A percentile compares a stretch with the other conserved stretches of the same genome.
Evolutionary conservation across 35 echinoderm and acorn worm genomes (phyloP).

Genomic region (Ptychodera flava): DNA sequence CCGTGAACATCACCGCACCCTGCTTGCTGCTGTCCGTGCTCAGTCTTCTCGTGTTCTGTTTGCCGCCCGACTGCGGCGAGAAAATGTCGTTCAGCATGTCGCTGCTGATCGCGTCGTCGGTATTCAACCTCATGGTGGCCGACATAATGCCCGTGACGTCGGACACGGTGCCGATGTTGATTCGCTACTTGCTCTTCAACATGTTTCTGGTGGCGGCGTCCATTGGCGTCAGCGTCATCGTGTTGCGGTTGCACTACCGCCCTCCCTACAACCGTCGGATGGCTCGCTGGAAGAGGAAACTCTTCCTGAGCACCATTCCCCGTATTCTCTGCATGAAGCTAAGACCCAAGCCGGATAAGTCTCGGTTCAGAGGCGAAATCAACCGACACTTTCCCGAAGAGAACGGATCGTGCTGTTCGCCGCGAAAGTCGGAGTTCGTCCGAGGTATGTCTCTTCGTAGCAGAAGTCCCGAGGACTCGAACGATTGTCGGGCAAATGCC

Average conservation of each 20-base stretch:
- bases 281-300: slow-evolving; percentile 48
- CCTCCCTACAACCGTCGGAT: slow-evolving; percentile 65
- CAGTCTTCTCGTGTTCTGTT: slow-evolving; percentile 69
- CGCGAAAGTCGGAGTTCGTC: no score
- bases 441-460: no score
- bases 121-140: slow-evolving; percentile 88
- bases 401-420: no score
- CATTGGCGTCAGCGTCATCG: slow-evolving; percentile 72
- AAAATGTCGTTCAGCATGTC: slow-evolving; percentile 90
- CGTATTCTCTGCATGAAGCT: slow-evolving; percentile 61
- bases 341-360: no score
- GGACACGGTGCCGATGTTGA: slow-evolving; percentile 72
- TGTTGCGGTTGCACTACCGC: slow-evolving; percentile 76
- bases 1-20: slow-evolving; percentile 75
- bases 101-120: slow-evolving; percentile 77
- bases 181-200: slow-evolving; percentile 80
- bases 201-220: slow-evolving; percentile 91
- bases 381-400: no score
- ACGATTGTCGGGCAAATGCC: no score
- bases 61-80: slow-evolving; percentile 89
- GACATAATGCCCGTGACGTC: slow-evolving; percentile 90
- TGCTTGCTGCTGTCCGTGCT: slow-evolving; percentile 71
- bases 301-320: slow-evolving; percentile 76
- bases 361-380: no score
- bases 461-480: no score